A percentile compares a stretch with the other conserved stretches of the same genome.
Conservation (phyloP, 2,113 vertebrate genomes). For the Struthidea cinerea region DNA sequence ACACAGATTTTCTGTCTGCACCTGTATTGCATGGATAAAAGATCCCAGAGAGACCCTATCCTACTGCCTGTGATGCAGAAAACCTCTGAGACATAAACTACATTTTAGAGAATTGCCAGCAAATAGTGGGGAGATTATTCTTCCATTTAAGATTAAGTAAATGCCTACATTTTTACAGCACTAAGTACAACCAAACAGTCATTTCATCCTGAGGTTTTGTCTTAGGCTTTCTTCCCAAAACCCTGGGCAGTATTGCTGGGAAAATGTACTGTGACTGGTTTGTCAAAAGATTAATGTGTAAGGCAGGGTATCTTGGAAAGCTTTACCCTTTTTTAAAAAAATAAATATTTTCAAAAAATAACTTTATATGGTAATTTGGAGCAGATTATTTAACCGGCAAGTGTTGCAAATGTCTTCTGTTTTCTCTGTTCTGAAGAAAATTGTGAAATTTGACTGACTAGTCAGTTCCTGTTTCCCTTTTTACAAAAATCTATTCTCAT, state of each 20-base stretch:
- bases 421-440: slow-evolving; percentile 22
- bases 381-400: background rate
- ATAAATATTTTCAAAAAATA: background rate
- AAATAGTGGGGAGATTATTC: background rate
- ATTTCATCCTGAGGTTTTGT: background rate
- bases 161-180: background rate
- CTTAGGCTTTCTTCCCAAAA: background rate
- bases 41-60: background rate
- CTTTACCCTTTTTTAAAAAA: background rate
- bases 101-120: background rate
- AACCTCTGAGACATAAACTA: background rate
- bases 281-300: background rate
- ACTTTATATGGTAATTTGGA: background rate
- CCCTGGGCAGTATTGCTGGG: background rate
- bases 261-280: background rate
- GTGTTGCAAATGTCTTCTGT: background rate
- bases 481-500: slow-evolving; percentile 57
- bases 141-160: background rate
- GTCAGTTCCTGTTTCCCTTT: slow-evolving; percentile 65
- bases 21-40: background rate
- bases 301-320: background rate
- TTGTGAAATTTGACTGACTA: slow-evolving; percentile 45
- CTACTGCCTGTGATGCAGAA: background rate
- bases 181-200: background rate
- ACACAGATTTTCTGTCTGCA: background rate